Evolutionary conservation across 2,888 invertebrate genomes (phyloP), one percentile per base, ranked within the genome.

Genomic region (Dolichopus griseipennis): DNA sequence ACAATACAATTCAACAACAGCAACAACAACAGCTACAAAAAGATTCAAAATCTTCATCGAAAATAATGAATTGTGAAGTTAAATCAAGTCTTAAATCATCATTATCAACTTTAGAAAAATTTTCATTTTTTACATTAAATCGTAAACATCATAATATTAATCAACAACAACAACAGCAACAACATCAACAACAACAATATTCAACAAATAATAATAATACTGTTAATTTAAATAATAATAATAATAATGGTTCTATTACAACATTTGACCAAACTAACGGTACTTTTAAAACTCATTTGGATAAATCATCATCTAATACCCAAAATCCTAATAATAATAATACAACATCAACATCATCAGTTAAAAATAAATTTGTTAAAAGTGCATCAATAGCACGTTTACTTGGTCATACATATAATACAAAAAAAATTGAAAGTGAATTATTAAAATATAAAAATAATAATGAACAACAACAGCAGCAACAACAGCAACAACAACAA

Each of bases 381-480:
- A 78, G 78, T 71, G 78, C 77, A 69, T 81, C 81, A 52, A 75
- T 82, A 68, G 78, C 81, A 2, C 76, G 81, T 2, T 69, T 82
- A 10, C 74, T 82, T 66, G 81, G 82, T 66, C 80, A 80, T 70
- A 81, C 79, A 3, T 81, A 82, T 71, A 81, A 78, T 72, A 79
- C 81, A 3, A 79, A 79, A 70, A 81, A 80, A 69, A 76, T 77
- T 62, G 80, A 81, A 69, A 78, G 76, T 63, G 75, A 78, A 68
- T 65, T 64, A 64, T 63, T 66, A 61, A 68, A 43, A 61, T 67
- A 34, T 18, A 61, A 33, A 67, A 61, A 22, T 22, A 66, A 63
- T 62, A 68, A 65, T 68, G 62, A 18, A 43, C 6, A 8, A 8
- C 67, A 62, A 61, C 27, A 18, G 67, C 66, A 61, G 27, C 6